Percentiles rank a stretch among this genome's conserved stretches.
phyloP scores from a whole-genome alignment of 2,888 invertebrate species.

The Acrobasis repandana region DNA sequence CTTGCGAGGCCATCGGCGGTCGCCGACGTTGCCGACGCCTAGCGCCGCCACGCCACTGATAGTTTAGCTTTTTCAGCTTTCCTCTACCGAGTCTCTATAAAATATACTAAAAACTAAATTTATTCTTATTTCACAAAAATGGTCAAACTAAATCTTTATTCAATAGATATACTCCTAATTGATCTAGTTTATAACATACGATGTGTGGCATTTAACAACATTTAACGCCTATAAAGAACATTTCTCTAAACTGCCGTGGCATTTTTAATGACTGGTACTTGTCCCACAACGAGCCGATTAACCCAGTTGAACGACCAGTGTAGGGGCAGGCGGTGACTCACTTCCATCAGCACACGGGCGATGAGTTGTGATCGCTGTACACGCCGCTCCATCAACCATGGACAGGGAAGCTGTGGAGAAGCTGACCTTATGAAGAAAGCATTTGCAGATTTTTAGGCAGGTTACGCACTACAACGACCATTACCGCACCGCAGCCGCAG shows the following conservation, averaged over 20 bases:
- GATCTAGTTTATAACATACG: background rate
- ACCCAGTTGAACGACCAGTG: slow-evolving; percentile 7
- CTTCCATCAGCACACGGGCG: background rate
- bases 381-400: slow-evolving; percentile 36
- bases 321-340: slow-evolving; percentile 5
- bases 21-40: too few relatives aligned
- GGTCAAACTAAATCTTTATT: background rate
- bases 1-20: too few relatives aligned
- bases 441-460: too few relatives aligned
- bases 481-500: too few relatives aligned
- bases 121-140: too few relatives aligned
- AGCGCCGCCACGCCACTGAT: too few relatives aligned
- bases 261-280: slow-evolving; percentile 3
- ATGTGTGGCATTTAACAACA: background rate
- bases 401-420: slow-evolving; percentile 28
- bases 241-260: background rate
- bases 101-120: too few relatives aligned
- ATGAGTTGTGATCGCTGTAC: slow-evolving; percentile 22
- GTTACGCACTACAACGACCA: too few relatives aligned
- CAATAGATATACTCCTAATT: background rate
- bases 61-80: too few relatives aligned
- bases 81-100: too few relatives aligned
- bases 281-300: slow-evolving; percentile 10
- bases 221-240: background rate
- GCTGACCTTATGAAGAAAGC: background rate